Base-by-base conservation (phyloP, 2,113 vertebrate species). In the Pyxicephalus adspersus region DNA sequence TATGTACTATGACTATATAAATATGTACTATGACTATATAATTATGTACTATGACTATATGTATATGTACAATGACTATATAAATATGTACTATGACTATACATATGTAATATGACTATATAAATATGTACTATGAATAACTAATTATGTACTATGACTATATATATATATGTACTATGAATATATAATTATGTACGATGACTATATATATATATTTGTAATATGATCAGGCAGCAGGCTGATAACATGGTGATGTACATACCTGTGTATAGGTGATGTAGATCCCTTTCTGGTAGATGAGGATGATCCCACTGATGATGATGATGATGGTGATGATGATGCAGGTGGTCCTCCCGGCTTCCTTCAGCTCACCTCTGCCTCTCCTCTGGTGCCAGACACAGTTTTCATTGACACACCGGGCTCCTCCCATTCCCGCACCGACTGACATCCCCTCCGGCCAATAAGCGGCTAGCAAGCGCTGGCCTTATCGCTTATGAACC, bases 351-450 rank as follows among this genome's bases (percentile, higher is more conserved):
- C 18, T 51, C 23, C 26, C 60, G 3, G 18, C 20, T n/a, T 63
- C 20, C 26, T 25, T 16, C 60, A 3, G 60, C 60, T 64, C 50
- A 54, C 76, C 63, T 66, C 76, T 65, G 76, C 50, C 20, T 64
- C 58, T 29, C 76, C 76, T 67, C 76, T 26, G 8, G 16, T 78
- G 51, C 51, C 76, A 16, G 61, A 19, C 76, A 34, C 8, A 0
- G 75, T 6, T 54, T 34, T 38, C 64, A 78, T 78, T 78, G 51
- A 57, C 72, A 20, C n/a, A 55, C 16, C 11, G 20, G 51, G 38
- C 45, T 22, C 22, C 60, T 2, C 23, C 76, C 22, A 6, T 65
- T 22, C 64, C 50, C 19, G 28, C 76, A 3, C 50, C 66, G 26
- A 57, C 17, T 22, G 76, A 52, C 64, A 16, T 28, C 20, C 1